phyloP scores from a whole-genome alignment of 2,113 vertebrate genomes.

The Herpailurus yagouaroundi region DNA sequence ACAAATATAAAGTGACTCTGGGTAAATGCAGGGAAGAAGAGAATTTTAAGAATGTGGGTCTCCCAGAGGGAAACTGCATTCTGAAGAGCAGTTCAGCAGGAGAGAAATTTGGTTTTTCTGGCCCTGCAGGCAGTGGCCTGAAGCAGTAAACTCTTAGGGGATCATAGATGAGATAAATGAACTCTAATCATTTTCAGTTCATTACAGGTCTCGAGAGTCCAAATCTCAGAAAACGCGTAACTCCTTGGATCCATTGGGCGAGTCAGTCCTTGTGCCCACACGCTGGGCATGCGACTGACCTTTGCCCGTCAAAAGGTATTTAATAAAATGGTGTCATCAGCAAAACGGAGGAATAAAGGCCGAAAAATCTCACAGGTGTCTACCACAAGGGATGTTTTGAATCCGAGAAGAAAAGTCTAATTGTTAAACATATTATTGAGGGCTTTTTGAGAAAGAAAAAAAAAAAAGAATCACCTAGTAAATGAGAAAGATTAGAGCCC shows the following conservation, averaged over 20 bases:
- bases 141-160: neutral
- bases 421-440: neutral
- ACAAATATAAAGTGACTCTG: neutral
- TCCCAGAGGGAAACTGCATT: neutral
- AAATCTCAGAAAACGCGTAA: neutral
- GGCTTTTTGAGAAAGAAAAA: neutral
- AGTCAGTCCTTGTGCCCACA: neutral
- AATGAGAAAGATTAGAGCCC: neutral
- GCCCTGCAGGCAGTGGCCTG: fast-evolving
- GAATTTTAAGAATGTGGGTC: neutral
- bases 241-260: neutral
- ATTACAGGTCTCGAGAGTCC: neutral
- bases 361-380: neutral
- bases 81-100: neutral
- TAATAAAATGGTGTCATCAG: neutral
- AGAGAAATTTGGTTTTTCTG: neutral
- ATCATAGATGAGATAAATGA: neutral
- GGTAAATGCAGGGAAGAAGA: neutral
- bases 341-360: neutral
- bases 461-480: neutral
- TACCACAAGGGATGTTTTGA: neutral
- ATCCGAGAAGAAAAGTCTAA: neutral
- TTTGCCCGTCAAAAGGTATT: neutral
- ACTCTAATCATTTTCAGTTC: neutral
- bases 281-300: neutral